These are phyloP conservation scores for Idaea straminata DNA, from an alignment of 2,888 invertebrate genomes.

Conservation along the genomic window DNA sequence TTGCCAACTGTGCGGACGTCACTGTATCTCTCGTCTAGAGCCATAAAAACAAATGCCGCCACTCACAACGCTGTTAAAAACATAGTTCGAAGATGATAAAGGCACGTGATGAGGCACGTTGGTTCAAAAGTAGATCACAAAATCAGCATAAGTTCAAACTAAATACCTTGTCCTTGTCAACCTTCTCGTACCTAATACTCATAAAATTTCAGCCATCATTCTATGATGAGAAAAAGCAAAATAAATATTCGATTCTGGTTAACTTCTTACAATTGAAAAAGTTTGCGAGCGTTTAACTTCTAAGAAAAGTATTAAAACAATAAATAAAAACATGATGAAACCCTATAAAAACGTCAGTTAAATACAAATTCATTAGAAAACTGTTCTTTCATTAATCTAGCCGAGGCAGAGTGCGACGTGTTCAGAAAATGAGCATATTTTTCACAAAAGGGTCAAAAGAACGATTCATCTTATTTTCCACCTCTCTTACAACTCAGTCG, in stretches of 20 bases:
- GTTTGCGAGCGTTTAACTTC: background rate
- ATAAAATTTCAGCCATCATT: too few relatives aligned
- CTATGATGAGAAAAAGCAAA: background rate
- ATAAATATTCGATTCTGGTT: background rate
- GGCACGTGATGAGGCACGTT: too few relatives aligned
- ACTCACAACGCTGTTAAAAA: too few relatives aligned
- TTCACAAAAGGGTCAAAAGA: conserved; percentile 58
- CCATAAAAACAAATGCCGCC: too few relatives aligned
- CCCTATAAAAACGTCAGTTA: background rate
- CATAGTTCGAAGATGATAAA: too few relatives aligned
- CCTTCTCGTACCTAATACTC: too few relatives aligned
- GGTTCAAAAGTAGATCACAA: too few relatives aligned
- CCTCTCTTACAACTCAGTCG: conserved; percentile 49
- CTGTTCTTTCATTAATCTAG: background rate
- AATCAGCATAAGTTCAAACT: too few relatives aligned
- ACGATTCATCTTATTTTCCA: conserved; percentile 64
- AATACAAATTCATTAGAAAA: background rate
- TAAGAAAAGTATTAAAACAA: too few relatives aligned
- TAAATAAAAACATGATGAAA: background rate
- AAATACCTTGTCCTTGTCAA: too few relatives aligned
- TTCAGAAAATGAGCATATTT: conserved; percentile 44
- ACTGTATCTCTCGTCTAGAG: too few relatives aligned
- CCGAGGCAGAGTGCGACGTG: background rate
- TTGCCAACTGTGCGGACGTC: too few relatives aligned
- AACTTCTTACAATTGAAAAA: background rate